Base-by-base conservation (phyloP, 1,140 invertebrate genomes). In the Drosophila equinoxialis region DNA sequence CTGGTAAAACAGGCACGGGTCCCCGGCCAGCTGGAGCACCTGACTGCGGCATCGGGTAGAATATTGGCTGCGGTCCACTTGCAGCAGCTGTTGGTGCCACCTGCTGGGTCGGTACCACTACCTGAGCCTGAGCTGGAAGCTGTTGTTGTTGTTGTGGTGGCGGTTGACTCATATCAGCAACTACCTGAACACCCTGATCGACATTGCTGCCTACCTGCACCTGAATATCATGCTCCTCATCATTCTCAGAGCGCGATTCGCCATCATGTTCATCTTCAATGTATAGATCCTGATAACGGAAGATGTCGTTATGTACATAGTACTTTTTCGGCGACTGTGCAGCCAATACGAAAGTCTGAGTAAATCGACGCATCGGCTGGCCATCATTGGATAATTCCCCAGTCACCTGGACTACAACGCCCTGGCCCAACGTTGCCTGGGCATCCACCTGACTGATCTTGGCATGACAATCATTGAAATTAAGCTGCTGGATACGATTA, bases 261-360 rank as follows among this genome's bases (percentile, higher is more conserved):
- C 94, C 93, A 71, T 95, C 94, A 58, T 93, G 93, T 20, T 92
- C 93, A 77, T 94, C 92, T 65, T 92, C 91, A 45, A 87, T 90
- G 60, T 91, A 92, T 58, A 92, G 23, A 68, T 92, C 97, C 94
- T 99, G 98, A 92, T 99, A 99, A 63, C 98, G 96, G 93, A 99
- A 99, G 90, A 99, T 99, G 93, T 99, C 98, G 93, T 99, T 99
- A 91, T 98, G 97, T 17, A 99, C 98, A 91, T 99, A 99, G 93
- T 98, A 99, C 93, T 98, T 98, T 93, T 98, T 98, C 23, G 98
- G 97, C 55, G 96, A 96, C 93, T 98, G 97, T 41, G 97, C 96
- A 57, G 97, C 98, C 89, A 99, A 93, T 11, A 99, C 98, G 93
- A 99, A 99, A 0, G 98, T 99, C 93, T 99, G 98, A 83, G 98